Conservation (phyloP, 2,113 vertebrate genomes). For the Heliornis fulica region DNA sequence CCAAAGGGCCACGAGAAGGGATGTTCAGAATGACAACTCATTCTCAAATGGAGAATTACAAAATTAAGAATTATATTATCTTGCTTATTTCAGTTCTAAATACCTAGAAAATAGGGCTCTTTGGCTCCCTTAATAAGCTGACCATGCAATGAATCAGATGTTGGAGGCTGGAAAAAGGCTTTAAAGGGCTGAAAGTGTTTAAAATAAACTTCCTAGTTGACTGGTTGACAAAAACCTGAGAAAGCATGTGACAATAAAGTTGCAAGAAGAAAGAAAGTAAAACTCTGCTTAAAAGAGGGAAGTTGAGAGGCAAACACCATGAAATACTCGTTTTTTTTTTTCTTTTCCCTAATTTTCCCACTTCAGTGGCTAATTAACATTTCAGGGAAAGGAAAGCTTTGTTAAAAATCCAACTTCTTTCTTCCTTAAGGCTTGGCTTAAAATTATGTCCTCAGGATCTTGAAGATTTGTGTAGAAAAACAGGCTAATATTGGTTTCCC, state of each 20-base stretch:
- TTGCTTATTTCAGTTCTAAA: neutral
- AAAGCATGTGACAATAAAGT: neutral
- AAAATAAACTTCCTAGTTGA: neutral
- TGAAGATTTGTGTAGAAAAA: neutral
- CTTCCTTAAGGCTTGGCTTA: neutral
- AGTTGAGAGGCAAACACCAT: neutral
- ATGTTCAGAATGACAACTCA: neutral
- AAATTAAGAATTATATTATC: neutral
- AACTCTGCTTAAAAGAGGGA: neutral
- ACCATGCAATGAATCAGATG: neutral
- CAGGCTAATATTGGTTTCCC: neutral
- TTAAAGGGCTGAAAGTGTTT: neutral
- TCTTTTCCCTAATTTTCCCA: neutral
- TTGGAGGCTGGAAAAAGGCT: neutral
- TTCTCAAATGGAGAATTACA: too few species aligned
- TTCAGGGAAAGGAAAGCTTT: neutral
- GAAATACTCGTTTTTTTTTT: neutral
- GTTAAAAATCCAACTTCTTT: neutral
- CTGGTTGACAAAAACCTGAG: neutral
- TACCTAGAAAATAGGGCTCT: neutral
- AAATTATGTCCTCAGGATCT: neutral
- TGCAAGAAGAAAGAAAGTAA: neutral
- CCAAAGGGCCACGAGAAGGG: neutral
- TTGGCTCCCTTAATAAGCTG: neutral
- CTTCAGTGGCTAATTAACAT: conserved; percentile 14